Evolutionary conservation across 92 coral and sea anemone species (phyloP), one percentile per base, ranked within the genome.

Genomic region (Epizoanthus fatuus): DNA sequence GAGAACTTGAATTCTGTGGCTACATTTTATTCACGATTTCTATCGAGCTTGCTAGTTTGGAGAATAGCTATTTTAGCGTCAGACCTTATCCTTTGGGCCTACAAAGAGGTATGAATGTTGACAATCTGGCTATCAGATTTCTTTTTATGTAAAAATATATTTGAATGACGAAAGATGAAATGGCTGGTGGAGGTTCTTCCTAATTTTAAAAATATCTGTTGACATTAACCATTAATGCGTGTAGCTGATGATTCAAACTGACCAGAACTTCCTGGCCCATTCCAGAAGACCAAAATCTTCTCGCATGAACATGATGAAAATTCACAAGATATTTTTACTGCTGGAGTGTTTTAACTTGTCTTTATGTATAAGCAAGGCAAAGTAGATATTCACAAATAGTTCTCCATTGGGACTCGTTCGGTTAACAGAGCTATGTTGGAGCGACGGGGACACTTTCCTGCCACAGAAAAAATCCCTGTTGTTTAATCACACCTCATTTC

Each of bases 261-360:
- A 42, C 52, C 74, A 69, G 74, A n/a, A 16, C 44, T 42, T 69
- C 74, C 74, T 69, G 74, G 55, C 54, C 10, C 42, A 69, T 69
- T 69, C 74, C 74, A 69, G 55, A 69, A 16, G 53, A 69, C 74
- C 54, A 69, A 69, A 69, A 69, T 38, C 22, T 64, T 64, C 19
- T 20, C 17, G 4, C 15, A 40, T 64, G 70, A 64, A 9, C 15
- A 32, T 29, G 16, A 16, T 64, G 70, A 64, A 64, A 32, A 15
- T 10, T 12, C 10, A 12, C 44, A 2, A 64, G n/a, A 64, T 29
- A 8, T 29, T 0, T 29, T 11, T 15, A 13, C 40, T 7, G 44
- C 70, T 64, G 70, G 16, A 64, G 20, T 64, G 7, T 40, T 64
- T 35, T 13, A 29, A n/a, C n/a, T n/a, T n/a, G 8, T 13, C 5